These are phyloP conservation scores for Maniola hyperantus DNA, from an alignment of 2,888 invertebrate species.

Conservation along the genomic window DNA sequence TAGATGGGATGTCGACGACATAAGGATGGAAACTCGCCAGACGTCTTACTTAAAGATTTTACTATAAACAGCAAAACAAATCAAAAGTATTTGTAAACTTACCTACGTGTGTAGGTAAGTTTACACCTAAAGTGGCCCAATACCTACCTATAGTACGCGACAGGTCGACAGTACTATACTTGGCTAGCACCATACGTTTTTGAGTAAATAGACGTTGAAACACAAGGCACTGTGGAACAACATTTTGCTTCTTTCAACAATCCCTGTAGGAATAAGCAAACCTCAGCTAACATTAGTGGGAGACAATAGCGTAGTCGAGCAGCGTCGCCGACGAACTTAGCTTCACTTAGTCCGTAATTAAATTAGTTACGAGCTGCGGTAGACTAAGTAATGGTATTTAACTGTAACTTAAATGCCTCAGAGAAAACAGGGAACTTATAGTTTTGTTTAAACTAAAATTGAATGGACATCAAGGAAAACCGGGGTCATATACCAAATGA, in stretches of 20 bases:
- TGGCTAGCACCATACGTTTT: background rate
- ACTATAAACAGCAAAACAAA: no score
- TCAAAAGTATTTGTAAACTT: no score
- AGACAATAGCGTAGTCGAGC: constrained; percentile 18
- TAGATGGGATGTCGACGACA: no score
- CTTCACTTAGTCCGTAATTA: constrained; percentile 16
- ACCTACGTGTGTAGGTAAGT: no score
- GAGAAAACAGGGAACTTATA: constrained; percentile 5
- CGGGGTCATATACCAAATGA: no score
- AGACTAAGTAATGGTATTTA: constrained; percentile 18
- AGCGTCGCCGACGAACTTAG: constrained; percentile 14
- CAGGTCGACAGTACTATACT: no score
- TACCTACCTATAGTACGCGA: no score
- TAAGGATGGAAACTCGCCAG: no score
- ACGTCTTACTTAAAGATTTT: no score
- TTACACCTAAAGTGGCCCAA: no score
- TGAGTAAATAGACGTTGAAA: background rate
- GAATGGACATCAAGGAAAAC: no score
- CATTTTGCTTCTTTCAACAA: background rate
- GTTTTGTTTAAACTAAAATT: background rate
- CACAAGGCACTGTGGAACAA: no score
- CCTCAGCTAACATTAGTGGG: constrained; percentile 11
- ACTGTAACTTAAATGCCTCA: constrained; percentile 10
- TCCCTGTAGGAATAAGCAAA: background rate
- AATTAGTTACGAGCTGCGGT: constrained; percentile 20